Evolutionary conservation across 2,797 vertebrate genomes (phyloP).

Genomic region (Argyrosomus regius): DNA sequence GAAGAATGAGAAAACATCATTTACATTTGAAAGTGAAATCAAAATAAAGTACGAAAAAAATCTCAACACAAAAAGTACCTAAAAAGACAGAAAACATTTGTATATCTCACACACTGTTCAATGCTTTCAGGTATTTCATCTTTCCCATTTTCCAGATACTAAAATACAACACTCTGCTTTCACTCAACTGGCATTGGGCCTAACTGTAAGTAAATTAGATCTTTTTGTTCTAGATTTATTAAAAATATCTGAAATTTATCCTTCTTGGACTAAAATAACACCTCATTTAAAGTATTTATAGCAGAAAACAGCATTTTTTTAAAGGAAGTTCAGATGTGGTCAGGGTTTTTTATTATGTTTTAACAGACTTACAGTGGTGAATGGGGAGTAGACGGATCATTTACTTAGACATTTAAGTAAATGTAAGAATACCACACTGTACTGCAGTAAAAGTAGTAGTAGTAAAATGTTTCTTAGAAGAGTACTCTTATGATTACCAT

Average conservation of each 20-base stretch:
- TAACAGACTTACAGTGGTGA: no score
- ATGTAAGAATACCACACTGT: not conserved
- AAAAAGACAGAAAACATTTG: not conserved
- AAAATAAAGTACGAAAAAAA: not conserved
- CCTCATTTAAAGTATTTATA: not conserved
- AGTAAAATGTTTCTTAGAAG: no score
- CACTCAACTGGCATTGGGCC: slow-evolving; percentile 42
- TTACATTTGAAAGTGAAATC: not conserved
- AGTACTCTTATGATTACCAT: no score
- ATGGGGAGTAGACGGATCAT: not conserved
- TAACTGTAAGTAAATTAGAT: slow-evolving; percentile 65
- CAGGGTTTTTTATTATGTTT: not conserved
- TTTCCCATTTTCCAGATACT: slow-evolving; percentile 20
- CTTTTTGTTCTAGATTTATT: slow-evolving; percentile 33
- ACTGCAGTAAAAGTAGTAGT: not conserved
- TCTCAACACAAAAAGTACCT: not conserved
- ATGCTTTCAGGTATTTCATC: slow-evolving; percentile 20
- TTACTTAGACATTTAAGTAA: not conserved
- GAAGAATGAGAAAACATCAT: not conserved
- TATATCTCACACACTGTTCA: not conserved
- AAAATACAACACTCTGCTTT: slow-evolving; percentile 31
- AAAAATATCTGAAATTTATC: slow-evolving; percentile 37
- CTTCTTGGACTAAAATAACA: slow-evolving; percentile 11
- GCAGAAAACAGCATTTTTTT: not conserved
- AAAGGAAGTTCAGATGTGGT: not conserved